phyloP scores from a whole-genome alignment of 2,113 vertebrate species.

The Pampusana beccarii region DNA sequence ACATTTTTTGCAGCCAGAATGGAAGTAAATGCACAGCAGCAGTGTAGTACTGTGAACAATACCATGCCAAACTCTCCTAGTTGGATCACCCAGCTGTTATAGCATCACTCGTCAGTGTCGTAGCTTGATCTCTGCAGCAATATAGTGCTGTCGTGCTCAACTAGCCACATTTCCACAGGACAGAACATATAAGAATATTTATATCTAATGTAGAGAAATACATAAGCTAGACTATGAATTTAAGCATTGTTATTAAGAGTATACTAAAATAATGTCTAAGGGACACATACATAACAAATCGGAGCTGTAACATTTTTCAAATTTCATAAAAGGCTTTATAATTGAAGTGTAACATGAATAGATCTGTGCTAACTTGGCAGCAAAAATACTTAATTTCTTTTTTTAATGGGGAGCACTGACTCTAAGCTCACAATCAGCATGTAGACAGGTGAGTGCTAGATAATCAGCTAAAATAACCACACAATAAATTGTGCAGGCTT shows the following conservation, averaged over 20 bases:
- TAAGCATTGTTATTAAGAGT: not conserved
- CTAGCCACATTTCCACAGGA: not conserved
- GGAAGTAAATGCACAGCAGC: not conserved
- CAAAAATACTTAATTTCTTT: not conserved
- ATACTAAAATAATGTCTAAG: not conserved
- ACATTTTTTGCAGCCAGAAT: not conserved
- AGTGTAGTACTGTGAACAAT: not conserved
- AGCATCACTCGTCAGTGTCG: not conserved
- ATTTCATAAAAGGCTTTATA: not conserved
- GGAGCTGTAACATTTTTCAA: not conserved
- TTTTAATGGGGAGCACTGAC: not conserved
- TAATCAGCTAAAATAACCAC: not conserved
- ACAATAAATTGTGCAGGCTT: not conserved
- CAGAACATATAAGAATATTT: not conserved
- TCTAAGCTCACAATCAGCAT: not conserved
- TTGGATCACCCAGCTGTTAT: not conserved
- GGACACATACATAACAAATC: not conserved
- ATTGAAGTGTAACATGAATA: not conserved
- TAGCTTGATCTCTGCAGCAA: not conserved
- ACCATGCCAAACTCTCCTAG: not conserved
- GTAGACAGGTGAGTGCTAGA: not conserved
- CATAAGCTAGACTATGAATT: not conserved
- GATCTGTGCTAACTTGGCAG: not conserved
- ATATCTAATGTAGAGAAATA: not conserved
- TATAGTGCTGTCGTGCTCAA: not conserved